Base-by-base conservation (phyloP, 2,113 vertebrate species). In the Argyrosomus japonicus region DNA sequence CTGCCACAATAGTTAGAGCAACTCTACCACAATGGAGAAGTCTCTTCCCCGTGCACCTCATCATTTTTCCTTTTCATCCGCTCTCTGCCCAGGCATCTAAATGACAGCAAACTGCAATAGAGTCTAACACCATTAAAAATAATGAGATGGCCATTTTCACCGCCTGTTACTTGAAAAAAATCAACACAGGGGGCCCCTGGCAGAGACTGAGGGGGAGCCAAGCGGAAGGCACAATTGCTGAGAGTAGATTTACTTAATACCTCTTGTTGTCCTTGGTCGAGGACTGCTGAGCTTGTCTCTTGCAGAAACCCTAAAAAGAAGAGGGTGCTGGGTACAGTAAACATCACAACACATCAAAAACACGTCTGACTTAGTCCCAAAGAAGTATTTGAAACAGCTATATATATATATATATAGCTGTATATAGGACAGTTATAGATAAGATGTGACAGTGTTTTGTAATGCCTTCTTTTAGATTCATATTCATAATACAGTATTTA, bases 41-140 rank as follows among this genome's bases (percentile, higher is more conserved):
- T 84, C 67, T 57, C 25, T 77, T 74, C 50, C 70, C 27, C 2
- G n/a, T 36, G 69, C 68, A 79, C 82, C 70, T 80, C 68, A 75
- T 85, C 78, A 81, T 83, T 87, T 82, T 85, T 58, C 53, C 23
- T 67, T 87, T 89, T 86, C 82, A 83, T 88, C 85, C 23, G 1
- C 75, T 79, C 54, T 45, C 81, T 83, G 65, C 62, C 81, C 77
- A n/a, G 84, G 69, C 72, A 73, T 88, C 61, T 78, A 90, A 89
- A 91, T 85, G 86, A 87, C 90, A 88, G 83, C 56, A 6, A 60
- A 65, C 67, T 50, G 85, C 74, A 48, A 83, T 53, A 64, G 76
- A 86, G 78, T 89, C 88, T 81, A 88, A 91, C 87, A 86, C 12
- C 87, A 93, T 94, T 93, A 93, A 92, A 94, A 93, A 91, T 94